Evolutionary conservation across 2,888 invertebrate genomes (phyloP).

Genomic region (Phengaris alcon): DNA sequence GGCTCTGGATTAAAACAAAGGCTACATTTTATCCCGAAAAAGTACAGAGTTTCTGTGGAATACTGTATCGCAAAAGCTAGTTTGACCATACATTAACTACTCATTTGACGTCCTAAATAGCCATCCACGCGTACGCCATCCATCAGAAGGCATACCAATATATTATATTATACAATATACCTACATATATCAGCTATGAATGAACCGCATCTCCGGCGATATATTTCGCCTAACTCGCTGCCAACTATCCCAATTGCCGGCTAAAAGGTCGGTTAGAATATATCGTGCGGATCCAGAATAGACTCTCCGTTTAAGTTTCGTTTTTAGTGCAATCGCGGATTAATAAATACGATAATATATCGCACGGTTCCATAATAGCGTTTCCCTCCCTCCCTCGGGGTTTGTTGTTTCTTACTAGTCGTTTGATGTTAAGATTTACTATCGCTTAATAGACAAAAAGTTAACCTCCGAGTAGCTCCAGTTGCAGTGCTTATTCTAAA

Average conservation of each 20-base stretch:
- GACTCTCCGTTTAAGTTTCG: background rate
- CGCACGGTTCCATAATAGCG: background rate
- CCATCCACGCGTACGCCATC: too few relatives aligned
- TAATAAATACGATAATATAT: background rate
- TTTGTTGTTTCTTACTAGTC: constrained; percentile 1
- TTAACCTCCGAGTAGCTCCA: too few relatives aligned
- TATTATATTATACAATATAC: too few relatives aligned
- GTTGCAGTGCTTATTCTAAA: too few relatives aligned
- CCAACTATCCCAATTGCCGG: background rate
- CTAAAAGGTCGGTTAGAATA: background rate
- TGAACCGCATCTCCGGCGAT: background rate
- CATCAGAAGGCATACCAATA: too few relatives aligned
- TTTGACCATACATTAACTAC: too few relatives aligned
- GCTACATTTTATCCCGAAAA: too few relatives aligned
- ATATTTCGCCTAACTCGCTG: background rate
- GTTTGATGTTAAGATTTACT: constrained; percentile 11
- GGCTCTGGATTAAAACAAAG: too few relatives aligned
- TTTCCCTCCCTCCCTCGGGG: background rate
- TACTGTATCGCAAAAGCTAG: too few relatives aligned
- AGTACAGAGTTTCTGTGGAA: too few relatives aligned
- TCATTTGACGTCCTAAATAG: too few relatives aligned
- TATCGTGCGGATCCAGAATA: background rate
- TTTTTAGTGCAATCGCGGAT: background rate
- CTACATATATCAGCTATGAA: background rate
- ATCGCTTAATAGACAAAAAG: background rate